Evolutionary conservation across 2,797 vertebrate species (phyloP).

Genomic region (Eulemur mongoz): DNA sequence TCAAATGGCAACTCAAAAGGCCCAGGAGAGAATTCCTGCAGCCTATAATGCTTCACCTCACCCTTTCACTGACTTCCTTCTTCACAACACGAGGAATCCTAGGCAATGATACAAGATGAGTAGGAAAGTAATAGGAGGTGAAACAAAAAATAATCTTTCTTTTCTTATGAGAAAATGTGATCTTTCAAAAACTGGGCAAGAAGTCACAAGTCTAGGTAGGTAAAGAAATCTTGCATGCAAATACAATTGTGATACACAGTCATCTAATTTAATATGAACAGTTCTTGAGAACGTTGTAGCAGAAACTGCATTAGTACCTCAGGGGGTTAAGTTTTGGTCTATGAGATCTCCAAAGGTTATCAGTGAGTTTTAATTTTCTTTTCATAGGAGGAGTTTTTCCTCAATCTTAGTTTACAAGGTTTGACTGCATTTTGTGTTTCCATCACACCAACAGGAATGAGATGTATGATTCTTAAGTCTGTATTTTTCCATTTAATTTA

Average conservation of each 20-base stretch:
- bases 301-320: slow-evolving; percentile 36
- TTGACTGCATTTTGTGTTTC: slow-evolving; percentile 34
- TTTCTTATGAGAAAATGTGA: slow-evolving; percentile 14
- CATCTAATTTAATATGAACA: slow-evolving; percentile 41
- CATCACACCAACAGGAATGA: not conserved
- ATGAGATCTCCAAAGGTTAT: slow-evolving; percentile 19
- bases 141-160: slow-evolving; percentile 21
- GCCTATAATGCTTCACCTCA: not conserved
- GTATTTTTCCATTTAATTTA: not conserved
- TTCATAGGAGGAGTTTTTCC: not conserved
- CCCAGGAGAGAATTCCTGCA: slow-evolving; percentile 1
- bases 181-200: not conserved
- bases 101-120: not conserved
- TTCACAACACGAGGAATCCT: not conserved
- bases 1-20: slow-evolving; percentile 49
- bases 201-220: not conserved
- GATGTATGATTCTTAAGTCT: not conserved
- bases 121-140: not conserved
- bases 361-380: slow-evolving; percentile 45
- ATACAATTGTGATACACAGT: not conserved
- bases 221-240: slow-evolving; percentile 30
- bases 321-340: slow-evolving; percentile 4
- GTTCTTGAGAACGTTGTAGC: slow-evolving; percentile 3
- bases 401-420: not conserved
- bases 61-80: not conserved